Evolutionary conservation across 1,140 invertebrate species (phyloP), one percentile per base, ranked within the genome.

Genomic region (Brachionus koreanus): DNA sequence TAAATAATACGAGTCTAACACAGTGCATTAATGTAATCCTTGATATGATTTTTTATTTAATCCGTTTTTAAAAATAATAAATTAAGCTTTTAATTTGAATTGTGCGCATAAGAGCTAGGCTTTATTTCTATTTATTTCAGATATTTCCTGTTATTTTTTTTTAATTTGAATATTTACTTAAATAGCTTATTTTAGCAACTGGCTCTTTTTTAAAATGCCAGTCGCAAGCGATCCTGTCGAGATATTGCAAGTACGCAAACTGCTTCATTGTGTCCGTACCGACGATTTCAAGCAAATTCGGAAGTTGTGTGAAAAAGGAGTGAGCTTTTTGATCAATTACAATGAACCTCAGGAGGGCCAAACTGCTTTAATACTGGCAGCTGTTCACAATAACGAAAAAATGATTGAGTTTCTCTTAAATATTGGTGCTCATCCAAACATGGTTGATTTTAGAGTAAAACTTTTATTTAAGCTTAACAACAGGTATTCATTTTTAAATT

Each of bases 361-460:
- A 43, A 89, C 87, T 19, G 87, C 88, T 33, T 83, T 89, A 1
- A 86, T 84, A 23, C 13, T 69, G 23, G 79, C 83, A 16, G 85
- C 86, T 5, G 83, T 83, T 33, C 84, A 84, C 10, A 88, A 87
- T 83, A 86, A 87, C 84, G 87, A 88, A 77, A 85, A 86, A n/a
- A 87, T 88, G 86, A 85, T 88, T 33, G 85, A 86, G 42, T 87
- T 87, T 83, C 75, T 88, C 4, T 83, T 88, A 7, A 84, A 85
- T 6, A 84, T 87, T 9, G 88, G 87, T 29, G 88, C 88, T 65
- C 87, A 88, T 84, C 88, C 88, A 16, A 87, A 89, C 85, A 87
- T 88, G 2, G 85, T 87, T 81, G 88, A 89, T 74, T 74, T 74
- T 74, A 74, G 39, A 35, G 69, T 72, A 82, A 19, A 16, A 52